A percentile compares a stretch with the other conserved stretches of the same genome.
These are phyloP conservation scores for Polyploca ridens DNA, from an alignment of 2,888 invertebrate genomes.

Conservation along the genomic window DNA sequence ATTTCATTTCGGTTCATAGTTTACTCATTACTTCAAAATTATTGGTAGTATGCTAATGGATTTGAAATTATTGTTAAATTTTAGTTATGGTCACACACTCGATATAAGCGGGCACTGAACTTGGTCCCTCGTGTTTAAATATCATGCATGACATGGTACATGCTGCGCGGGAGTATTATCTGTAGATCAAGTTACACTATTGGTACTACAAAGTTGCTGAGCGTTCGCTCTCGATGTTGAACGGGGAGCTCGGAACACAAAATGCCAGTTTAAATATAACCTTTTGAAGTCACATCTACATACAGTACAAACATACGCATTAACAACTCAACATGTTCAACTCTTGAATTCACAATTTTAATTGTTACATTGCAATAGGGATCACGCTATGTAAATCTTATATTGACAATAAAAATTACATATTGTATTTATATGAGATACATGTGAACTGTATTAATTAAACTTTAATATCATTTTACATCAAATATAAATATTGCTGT, in stretches of 20 bases:
- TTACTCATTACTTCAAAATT: not conserved
- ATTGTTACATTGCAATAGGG: not conserved
- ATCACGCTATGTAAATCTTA: conserved; percentile 16
- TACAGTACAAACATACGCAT: not conserved
- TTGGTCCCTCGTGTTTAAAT: not conserved
- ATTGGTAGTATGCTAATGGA: conserved; percentile 7
- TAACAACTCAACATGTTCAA: not conserved
- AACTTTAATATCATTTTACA: not conserved
- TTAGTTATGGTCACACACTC: not conserved
- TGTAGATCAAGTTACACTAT: not conserved
- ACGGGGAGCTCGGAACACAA: conserved; percentile 4
- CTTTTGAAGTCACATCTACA: not conserved
- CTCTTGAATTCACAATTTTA: conserved; percentile 9
- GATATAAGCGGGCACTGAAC: not conserved
- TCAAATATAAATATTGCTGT: not conserved
- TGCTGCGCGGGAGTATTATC: not conserved
- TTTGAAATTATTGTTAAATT: not conserved
- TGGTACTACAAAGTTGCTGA: not conserved
- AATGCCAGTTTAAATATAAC: not conserved
- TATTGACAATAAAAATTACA: conserved; percentile 28
- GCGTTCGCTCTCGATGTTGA: not conserved
- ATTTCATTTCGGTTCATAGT: conserved; percentile 12
- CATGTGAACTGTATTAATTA: not conserved
- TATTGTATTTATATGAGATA: conserved; percentile 10
- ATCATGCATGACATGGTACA: not conserved